phyloP scores from a whole-genome alignment of 2,113 vertebrate genomes.

The Ciconia stormi region DNA sequence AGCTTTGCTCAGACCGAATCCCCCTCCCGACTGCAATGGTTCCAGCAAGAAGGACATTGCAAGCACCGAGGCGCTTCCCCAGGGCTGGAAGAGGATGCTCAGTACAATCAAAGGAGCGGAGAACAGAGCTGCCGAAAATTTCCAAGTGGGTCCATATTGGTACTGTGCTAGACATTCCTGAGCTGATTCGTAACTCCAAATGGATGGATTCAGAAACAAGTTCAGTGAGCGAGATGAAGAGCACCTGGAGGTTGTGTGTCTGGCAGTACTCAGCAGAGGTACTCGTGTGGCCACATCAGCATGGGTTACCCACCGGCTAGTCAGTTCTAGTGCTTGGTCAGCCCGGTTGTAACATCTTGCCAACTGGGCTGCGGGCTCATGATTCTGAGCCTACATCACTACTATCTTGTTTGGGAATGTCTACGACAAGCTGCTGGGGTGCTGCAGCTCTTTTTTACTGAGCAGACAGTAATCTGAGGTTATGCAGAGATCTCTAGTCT shows the following conservation, averaged over 20 bases:
- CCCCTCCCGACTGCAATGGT: background rate
- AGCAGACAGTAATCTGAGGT: background rate
- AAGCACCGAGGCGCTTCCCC: background rate
- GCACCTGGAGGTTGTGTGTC: rapidly evolving
- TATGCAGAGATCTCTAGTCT: background rate
- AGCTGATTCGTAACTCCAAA: background rate
- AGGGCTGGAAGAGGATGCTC: background rate
- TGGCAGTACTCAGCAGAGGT: background rate
- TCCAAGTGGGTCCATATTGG: background rate
- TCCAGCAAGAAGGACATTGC: background rate
- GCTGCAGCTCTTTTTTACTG: background rate
- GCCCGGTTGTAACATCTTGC: background rate
- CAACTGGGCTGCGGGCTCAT: rapidly evolving
- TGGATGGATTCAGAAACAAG: background rate
- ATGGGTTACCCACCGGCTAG: rapidly evolving
- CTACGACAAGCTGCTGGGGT: background rate
- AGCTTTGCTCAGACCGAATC: background rate
- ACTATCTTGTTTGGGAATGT: background rate
- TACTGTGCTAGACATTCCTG: background rate
- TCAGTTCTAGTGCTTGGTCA: background rate
- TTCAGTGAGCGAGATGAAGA: rapidly evolving
- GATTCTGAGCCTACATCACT: rapidly evolving
- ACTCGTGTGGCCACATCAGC: background rate
- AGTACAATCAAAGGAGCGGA: rapidly evolving
- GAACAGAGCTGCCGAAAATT: background rate